A percentile compares a stretch with the other conserved stretches of the same genome.
Evolutionary conservation across 2,113 vertebrate genomes (phyloP).

Genomic region (Chrysemys picta): DNA sequence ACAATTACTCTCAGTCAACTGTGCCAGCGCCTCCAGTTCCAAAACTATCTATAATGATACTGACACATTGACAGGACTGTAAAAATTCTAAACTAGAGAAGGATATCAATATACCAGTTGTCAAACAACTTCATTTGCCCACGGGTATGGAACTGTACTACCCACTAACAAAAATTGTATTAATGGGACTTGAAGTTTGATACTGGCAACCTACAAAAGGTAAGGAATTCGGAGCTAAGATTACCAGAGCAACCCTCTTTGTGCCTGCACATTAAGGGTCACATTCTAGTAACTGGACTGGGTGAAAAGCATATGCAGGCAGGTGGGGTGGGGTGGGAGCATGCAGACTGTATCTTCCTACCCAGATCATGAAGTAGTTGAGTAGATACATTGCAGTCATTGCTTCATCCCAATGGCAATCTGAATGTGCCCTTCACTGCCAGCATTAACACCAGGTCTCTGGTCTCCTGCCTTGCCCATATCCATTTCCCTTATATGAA

Average conservation of each 20-base stretch:
- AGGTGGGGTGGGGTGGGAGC: too few relatives aligned
- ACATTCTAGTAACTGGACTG: not conserved
- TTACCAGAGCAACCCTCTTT: not conserved
- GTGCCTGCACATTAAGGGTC: not conserved
- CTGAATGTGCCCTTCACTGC: too few relatives aligned
- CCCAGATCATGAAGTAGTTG: too few relatives aligned
- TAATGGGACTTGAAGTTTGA: not conserved
- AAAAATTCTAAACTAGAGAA: not conserved
- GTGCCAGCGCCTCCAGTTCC: not conserved
- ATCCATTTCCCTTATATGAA: too few relatives aligned
- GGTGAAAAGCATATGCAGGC: not conserved
- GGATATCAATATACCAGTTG: not conserved
- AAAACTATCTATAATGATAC: not conserved
- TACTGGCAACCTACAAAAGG: not conserved
- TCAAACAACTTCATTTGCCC: not conserved
- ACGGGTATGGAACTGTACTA: not conserved
- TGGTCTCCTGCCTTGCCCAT: too few relatives aligned
- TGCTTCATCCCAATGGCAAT: too few relatives aligned
- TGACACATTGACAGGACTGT: not conserved
- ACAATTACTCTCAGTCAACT: not conserved
- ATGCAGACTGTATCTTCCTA: too few relatives aligned
- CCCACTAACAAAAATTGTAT: not conserved
- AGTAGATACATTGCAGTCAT: too few relatives aligned
- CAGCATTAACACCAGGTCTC: too few relatives aligned
- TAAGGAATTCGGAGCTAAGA: not conserved